Evolutionary conservation across 1,140 invertebrate genomes (phyloP).

Genomic region (Drosophila tani): DNA sequence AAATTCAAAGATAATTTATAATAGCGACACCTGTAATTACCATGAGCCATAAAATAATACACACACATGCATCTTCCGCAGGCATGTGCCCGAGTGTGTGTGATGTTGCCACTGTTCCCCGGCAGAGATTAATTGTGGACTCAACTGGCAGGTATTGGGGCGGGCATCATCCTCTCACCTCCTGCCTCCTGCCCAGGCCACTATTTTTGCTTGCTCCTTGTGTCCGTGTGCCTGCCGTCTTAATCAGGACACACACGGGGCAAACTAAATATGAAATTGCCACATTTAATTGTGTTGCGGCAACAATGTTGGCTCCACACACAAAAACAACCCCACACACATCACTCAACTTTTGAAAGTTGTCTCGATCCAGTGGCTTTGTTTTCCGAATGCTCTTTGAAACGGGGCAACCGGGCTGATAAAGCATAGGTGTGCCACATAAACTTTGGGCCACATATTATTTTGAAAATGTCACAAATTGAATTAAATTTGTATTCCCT

Average conservation of each 20-base stretch:
- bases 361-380: conserved; percentile 7
- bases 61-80: conserved; percentile 38
- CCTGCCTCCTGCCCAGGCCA: background rate
- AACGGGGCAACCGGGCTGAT: background rate
- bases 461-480: background rate
- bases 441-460: too few relatives aligned
- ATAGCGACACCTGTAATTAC: conserved; percentile 83
- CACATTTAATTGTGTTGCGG: conserved; percentile 73
- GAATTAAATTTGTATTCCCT: background rate
- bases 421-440: too few relatives aligned
- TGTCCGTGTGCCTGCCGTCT: conserved; percentile 36
- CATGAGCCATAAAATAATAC: conserved; percentile 80
- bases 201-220: conserved; percentile 4
- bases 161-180: background rate
- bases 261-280: conserved; percentile 69
- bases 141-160: conserved; percentile 38
- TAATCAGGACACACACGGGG: conserved; percentile 37
- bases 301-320: conserved; percentile 41
- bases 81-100: conserved; percentile 9
- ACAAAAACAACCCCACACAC: background rate
- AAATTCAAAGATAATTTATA: conserved; percentile 84
- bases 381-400: background rate
- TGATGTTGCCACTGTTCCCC: conserved; percentile 14
- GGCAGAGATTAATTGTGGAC: conserved; percentile 54
- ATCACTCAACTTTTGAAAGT: conserved; percentile 12